These are phyloP conservation scores for Oreotrochilus melanogaster DNA, from an alignment of 2,113 vertebrate genomes.

Conservation along the genomic window DNA sequence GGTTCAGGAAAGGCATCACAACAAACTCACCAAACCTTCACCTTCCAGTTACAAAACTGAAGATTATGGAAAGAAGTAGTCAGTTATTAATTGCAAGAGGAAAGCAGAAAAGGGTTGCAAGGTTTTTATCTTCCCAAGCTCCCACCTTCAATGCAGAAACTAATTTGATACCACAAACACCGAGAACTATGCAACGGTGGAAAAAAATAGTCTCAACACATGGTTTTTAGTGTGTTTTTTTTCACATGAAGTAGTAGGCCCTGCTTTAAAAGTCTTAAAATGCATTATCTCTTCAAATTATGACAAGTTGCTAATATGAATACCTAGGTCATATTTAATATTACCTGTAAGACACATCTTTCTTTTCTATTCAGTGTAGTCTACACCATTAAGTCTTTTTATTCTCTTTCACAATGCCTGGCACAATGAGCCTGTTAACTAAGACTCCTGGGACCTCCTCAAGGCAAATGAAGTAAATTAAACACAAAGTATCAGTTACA, in stretches of 20 bases:
- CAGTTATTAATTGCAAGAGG: neutral
- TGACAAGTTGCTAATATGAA: neutral
- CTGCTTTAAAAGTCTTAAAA: neutral
- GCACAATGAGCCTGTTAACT: neutral
- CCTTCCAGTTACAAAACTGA: neutral
- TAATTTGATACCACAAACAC: neutral
- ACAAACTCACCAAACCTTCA: neutral
- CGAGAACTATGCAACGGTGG: neutral
- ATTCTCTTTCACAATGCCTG: neutral
- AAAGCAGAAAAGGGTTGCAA: neutral
- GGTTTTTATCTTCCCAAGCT: neutral
- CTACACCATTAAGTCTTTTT: neutral
- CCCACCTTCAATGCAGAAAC: neutral
- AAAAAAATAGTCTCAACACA: neutral
- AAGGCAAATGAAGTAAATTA: slow-evolving; percentile 23
- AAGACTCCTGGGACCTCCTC: neutral
- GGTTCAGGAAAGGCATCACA: neutral
- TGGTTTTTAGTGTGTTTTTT: neutral
- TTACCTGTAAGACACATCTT: neutral
- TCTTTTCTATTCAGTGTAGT: neutral
- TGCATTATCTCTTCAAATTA: neutral
- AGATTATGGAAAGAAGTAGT: neutral
- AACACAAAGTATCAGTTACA: neutral
- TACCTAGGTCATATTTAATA: neutral
- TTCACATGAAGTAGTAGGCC: neutral